A percentile compares a stretch with the other conserved stretches of the same genome.
Evolutionary conservation across 2,888 invertebrate genomes (phyloP).

Genomic region (Cephus rjabovi): DNA sequence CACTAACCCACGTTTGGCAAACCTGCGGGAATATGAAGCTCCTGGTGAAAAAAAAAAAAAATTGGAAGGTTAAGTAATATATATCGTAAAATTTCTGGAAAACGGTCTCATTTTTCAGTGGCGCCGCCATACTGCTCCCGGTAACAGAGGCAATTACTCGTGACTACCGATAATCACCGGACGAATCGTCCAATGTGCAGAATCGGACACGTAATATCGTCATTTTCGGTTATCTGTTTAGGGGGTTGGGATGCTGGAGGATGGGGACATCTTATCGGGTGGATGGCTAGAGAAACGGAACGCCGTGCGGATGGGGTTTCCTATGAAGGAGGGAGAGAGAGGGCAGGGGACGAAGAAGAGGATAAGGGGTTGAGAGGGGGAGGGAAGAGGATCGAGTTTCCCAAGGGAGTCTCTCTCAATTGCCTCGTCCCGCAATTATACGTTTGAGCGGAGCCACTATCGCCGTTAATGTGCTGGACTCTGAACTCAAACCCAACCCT

Average conservation of each 20-base stretch:
- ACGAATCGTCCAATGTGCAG: slow-evolving; percentile 26
- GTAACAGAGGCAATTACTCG: background rate
- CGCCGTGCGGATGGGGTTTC: slow-evolving; percentile 9
- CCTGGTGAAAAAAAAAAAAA: background rate
- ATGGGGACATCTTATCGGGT: slow-evolving; percentile 49
- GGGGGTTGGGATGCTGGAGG: slow-evolving; percentile 5
- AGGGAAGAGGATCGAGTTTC: slow-evolving; percentile 41
- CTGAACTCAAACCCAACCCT: slow-evolving; percentile 42
- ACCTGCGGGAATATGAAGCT: background rate
- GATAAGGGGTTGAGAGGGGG: slow-evolving; percentile 9
- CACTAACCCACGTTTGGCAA: background rate
- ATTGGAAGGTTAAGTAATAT: background rate
- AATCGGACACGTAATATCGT: slow-evolving; percentile 48
- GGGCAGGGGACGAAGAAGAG: background rate
- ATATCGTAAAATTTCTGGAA: background rate
- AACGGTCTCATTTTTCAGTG: background rate
- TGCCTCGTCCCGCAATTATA: slow-evolving; percentile 63
- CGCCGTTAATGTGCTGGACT: slow-evolving; percentile 62
- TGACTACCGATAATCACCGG: background rate
- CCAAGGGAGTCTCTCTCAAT: slow-evolving; percentile 58
- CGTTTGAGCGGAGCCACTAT: slow-evolving; percentile 64
- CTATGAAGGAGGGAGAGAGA: background rate
- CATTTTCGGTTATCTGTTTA: slow-evolving; percentile 53
- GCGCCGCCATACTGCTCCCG: background rate
- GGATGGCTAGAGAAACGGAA: slow-evolving; percentile 17